A percentile compares a stretch with the other conserved stretches of the same genome.
Evolutionary conservation across 2,113 vertebrate genomes (phyloP).

Genomic region (Vulpes vulpes): DNA sequence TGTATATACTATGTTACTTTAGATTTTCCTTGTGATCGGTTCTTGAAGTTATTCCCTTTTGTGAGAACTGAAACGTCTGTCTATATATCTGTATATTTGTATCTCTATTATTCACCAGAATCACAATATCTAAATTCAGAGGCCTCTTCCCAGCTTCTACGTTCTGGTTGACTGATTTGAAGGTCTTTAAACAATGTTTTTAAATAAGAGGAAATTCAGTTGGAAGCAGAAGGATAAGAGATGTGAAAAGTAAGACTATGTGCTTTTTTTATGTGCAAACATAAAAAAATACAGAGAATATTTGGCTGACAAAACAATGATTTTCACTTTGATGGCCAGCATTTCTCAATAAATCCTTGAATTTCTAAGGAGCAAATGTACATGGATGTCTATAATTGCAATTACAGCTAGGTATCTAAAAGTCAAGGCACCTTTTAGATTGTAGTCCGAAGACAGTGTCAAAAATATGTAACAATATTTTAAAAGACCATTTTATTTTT

Average conservation of each 20-base stretch:
- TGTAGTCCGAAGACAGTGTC: not conserved
- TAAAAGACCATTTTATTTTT: not conserved
- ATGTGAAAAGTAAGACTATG: not conserved
- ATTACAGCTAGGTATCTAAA: not conserved
- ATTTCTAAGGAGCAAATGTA: not conserved
- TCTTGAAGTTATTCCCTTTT: not conserved
- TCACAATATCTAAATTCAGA: not conserved
- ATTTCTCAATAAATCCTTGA: conserved; percentile 20
- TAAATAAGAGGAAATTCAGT: not conserved
- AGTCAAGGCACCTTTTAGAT: not conserved
- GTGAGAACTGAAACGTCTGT: not conserved
- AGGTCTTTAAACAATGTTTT: not conserved
- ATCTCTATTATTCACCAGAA: not conserved
- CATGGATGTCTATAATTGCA: not conserved
- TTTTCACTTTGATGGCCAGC: not conserved
- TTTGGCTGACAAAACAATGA: not conserved
- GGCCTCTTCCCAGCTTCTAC: not conserved
- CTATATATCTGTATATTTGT: not conserved
- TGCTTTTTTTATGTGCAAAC: not conserved
- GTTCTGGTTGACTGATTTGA: not conserved
- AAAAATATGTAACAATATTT: not conserved
- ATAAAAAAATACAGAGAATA: not conserved
- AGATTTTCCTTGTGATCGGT: not conserved
- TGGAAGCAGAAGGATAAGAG: not conserved
- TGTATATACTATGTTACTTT: not conserved